Percentiles rank a stretch among this genome's conserved stretches.
Evolutionary conservation across 2,797 vertebrate species (phyloP).

Genomic region (Anguilla marmorata): DNA sequence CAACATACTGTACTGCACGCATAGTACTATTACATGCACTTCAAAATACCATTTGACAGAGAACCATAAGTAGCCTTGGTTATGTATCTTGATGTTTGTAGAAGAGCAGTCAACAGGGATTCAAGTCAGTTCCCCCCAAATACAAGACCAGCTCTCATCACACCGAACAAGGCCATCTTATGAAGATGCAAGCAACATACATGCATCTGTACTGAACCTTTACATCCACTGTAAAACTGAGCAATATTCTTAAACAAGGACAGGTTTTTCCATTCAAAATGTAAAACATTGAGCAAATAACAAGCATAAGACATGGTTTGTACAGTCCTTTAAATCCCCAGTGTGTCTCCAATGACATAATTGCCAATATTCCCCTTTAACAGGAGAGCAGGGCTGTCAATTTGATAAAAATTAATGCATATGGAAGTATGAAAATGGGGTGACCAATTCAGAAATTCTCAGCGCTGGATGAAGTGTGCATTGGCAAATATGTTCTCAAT

Average conservation of each 20-base stretch:
- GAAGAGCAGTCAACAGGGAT: not conserved
- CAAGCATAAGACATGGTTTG: not conserved
- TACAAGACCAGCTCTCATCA: not conserved
- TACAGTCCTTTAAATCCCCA: constrained; percentile 5
- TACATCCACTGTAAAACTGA: not conserved
- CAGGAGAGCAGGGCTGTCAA: not conserved
- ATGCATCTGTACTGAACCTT: not conserved
- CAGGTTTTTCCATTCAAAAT: not conserved
- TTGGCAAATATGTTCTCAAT: constrained; percentile 19
- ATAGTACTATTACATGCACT: not conserved
- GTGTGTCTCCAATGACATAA: not conserved
- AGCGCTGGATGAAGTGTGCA: not conserved
- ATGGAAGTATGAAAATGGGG: not conserved
- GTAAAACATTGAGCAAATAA: not conserved
- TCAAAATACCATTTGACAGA: not conserved
- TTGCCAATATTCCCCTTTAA: not conserved
- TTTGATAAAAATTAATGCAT: not conserved
- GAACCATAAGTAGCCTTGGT: not conserved
- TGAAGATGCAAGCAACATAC: not conserved
- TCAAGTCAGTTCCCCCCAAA: not conserved
- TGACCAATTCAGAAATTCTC: not conserved
- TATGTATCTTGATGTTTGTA: not conserved
- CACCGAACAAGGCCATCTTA: not conserved
- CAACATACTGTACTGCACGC: not conserved
- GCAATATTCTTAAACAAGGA: constrained; percentile 15